Evolutionary conservation across 2,888 invertebrate genomes (phyloP).

Genomic region (Glyphotaelius pellucidus): DNA sequence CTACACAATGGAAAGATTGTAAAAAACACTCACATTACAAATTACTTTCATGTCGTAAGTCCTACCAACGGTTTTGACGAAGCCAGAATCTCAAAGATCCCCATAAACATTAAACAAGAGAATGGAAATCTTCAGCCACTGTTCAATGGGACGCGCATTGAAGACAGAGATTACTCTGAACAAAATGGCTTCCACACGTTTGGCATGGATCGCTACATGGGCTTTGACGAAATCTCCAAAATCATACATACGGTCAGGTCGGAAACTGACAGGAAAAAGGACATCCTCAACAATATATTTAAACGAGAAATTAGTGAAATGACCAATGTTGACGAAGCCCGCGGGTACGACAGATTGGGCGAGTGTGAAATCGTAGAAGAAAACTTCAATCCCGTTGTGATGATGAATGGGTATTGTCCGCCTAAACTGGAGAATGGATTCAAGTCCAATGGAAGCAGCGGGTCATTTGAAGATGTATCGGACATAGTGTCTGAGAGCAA

Average conservation of each 20-base stretch:
- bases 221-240: conserved; percentile 57
- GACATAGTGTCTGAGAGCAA: conserved; percentile 24
- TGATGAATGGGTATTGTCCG: neutral
- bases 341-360: neutral
- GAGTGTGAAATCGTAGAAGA: conserved; percentile 40
- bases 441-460: neutral
- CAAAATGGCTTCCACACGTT: conserved; percentile 52
- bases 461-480: neutral
- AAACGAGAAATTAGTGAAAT: conserved; percentile 55
- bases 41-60: conserved; percentile 62
- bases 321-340: conserved; percentile 16
- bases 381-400: neutral
- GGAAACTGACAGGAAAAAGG: conserved; percentile 50
- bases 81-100: conserved; percentile 22
- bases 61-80: conserved; percentile 48
- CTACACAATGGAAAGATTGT: conserved; percentile 29
- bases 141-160: conserved; percentile 52
- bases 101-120: conserved; percentile 12
- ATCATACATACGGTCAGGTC: conserved; percentile 57
- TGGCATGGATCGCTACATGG: conserved; percentile 57
- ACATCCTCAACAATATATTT: conserved; percentile 60
- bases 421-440: conserved; percentile 38
- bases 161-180: conserved; percentile 52
- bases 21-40: conserved; percentile 62
- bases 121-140: conserved; percentile 43